A percentile compares a stretch with the other conserved stretches of the same genome.
These are phyloP conservation scores for Alviniconcha strummeri DNA, from an alignment of 2,888 invertebrate species.

Conservation along the genomic window DNA sequence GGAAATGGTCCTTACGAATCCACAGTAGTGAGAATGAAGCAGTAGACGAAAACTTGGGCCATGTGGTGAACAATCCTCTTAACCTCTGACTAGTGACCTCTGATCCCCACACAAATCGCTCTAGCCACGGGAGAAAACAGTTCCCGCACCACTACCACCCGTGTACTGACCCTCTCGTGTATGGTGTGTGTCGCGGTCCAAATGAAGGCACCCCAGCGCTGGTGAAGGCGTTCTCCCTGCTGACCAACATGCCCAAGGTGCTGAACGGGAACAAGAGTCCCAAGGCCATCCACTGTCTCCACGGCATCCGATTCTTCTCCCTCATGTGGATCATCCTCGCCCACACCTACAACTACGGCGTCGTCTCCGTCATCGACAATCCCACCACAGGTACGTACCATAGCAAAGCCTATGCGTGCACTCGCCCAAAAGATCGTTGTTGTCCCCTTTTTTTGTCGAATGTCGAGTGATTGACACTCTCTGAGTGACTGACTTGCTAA, in stretches of 20 bases:
- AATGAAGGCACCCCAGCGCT: not conserved
- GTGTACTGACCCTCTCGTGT: too few species aligned
- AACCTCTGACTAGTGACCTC: too few species aligned
- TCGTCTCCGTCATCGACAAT: conserved; percentile 49
- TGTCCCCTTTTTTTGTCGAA: not conserved
- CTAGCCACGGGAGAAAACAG: too few species aligned
- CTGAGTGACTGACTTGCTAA: too few species aligned
- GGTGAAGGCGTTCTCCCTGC: conserved; percentile 50
- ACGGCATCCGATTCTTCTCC: conserved; percentile 79
- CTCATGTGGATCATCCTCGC: conserved; percentile 69
- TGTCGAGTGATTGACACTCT: too few species aligned
- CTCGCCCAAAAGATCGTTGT: not conserved
- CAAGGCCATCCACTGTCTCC: conserved; percentile 78
- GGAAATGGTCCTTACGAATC: too few species aligned
- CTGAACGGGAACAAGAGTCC: conserved; percentile 46
- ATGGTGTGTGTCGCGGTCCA: not conserved
- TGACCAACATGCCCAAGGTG: conserved; percentile 51
- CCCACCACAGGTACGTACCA: conserved; percentile 48
- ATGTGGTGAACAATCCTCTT: too few species aligned
- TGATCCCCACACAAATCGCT: too few species aligned
- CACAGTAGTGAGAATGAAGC: too few species aligned
- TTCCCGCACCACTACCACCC: too few species aligned
- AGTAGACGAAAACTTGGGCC: too few species aligned
- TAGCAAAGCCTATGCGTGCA: not conserved
- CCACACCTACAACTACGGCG: conserved; percentile 61